Percentiles rank a stretch among this genome's conserved stretches.
Evolutionary conservation across 2,113 vertebrate species (phyloP).

Genomic region (Laterallus jamaicensis): DNA sequence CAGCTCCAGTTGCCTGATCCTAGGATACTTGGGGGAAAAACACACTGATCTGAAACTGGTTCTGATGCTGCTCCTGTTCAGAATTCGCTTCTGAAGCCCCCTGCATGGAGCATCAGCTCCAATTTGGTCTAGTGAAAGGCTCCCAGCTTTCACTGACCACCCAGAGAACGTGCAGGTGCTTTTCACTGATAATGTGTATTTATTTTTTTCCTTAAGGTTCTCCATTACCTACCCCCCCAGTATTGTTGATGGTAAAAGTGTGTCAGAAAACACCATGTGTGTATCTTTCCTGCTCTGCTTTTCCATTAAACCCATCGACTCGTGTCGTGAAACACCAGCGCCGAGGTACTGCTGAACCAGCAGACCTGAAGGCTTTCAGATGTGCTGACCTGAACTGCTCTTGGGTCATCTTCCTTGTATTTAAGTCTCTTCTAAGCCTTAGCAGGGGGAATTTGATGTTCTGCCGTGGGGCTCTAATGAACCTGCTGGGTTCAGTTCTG

Average conservation of each 20-base stretch:
- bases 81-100: not conserved
- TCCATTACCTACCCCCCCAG: accelerated
- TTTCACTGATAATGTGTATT: not conserved
- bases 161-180: not conserved
- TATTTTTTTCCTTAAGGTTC: not conserved
- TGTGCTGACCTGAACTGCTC: not conserved
- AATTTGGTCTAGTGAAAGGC: not conserved
- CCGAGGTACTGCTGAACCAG: not conserved
- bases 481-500: not conserved
- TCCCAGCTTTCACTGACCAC: not conserved
- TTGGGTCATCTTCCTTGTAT: not conserved
- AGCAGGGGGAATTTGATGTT: accelerated
- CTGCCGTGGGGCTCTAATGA: not conserved
- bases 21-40: not conserved
- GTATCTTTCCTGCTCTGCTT: not conserved
- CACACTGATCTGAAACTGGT: accelerated
- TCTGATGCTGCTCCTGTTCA: not conserved
- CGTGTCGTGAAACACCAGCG: accelerated
- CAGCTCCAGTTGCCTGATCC: not conserved
- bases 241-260: too few species aligned
- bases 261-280: not conserved
- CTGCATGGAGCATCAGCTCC: accelerated
- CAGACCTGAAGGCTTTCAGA: not conserved
- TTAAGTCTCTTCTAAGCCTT: not conserved
- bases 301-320: not conserved